Evolutionary conservation across 2,888 invertebrate genomes (phyloP).

Genomic region (Drosophila phalerata): DNA sequence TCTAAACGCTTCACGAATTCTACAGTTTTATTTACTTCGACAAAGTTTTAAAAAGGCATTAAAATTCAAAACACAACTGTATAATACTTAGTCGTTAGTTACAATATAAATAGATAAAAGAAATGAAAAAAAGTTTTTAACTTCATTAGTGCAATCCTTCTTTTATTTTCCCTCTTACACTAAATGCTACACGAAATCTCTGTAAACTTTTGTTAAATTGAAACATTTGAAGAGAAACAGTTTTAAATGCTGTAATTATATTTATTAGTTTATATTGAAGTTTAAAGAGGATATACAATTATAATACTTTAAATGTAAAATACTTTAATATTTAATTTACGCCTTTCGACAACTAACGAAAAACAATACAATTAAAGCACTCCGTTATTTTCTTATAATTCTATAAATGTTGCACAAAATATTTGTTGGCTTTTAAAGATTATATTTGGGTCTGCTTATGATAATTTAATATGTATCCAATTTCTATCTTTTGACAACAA

Average conservation of each 20-base stretch:
- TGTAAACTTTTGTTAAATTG: conserved; percentile 1
- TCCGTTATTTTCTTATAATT: not conserved
- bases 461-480: not conserved
- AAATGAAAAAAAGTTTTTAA: not conserved
- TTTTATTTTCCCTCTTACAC: not conserved
- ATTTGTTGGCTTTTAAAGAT: too few relatives aligned
- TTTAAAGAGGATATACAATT: not conserved
- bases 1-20: not conserved
- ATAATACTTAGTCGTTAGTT: too few relatives aligned
- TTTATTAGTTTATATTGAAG: not conserved
- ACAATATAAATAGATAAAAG: too few relatives aligned
- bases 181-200: not conserved
- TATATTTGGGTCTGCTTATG: too few relatives aligned
- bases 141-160: not conserved
- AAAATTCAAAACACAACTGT: conserved; percentile 2
- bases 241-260: too few relatives aligned
- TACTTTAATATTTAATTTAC: not conserved
- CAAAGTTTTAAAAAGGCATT: not conserved
- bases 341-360: too few relatives aligned
- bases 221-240: not conserved
- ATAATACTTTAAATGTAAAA: not conserved
- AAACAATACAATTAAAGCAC: too few relatives aligned
- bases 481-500: not conserved
- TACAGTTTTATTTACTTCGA: too few relatives aligned
- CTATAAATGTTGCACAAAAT: not conserved